Percentiles rank a stretch among this genome's conserved stretches.
phyloP scores from a whole-genome alignment of 2,888 invertebrate species.

The Timema podura region DNA sequence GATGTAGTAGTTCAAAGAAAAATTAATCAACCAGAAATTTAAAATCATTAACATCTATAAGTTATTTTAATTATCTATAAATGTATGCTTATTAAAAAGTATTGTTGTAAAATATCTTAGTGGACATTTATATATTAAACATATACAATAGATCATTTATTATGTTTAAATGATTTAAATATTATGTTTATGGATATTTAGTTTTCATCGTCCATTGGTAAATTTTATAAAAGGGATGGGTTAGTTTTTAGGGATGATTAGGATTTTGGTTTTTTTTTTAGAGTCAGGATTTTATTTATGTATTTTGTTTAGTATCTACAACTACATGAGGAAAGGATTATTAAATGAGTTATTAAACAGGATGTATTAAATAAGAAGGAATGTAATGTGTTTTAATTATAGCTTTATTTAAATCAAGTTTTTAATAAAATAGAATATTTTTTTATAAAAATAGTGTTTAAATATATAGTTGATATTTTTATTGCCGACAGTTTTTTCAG shows the following conservation, averaged over 20 bases:
- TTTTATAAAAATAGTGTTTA: slow-evolving; percentile 1
- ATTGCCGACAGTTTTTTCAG: slow-evolving; percentile 27
- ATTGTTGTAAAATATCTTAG: too few relatives aligned
- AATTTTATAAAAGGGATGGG: too few relatives aligned
- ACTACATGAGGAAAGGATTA: slow-evolving; percentile 3
- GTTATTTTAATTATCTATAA: too few relatives aligned
- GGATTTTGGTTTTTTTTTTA: background rate
- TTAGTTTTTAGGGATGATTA: background rate
- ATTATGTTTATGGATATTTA: background rate
- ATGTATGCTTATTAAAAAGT: too few relatives aligned
- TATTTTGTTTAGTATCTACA: background rate
- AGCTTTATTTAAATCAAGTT: slow-evolving; percentile 1
- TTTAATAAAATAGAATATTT: slow-evolving; percentile 7
- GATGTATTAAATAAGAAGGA: slow-evolving; percentile 13
- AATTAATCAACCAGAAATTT: too few relatives aligned
- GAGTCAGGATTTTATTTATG: background rate
- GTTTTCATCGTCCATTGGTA: too few relatives aligned
- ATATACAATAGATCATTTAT: slow-evolving; percentile 7
- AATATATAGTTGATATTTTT: slow-evolving; percentile 33
- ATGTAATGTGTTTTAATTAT: background rate
- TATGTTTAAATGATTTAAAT: slow-evolving; percentile 11
- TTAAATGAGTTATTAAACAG: slow-evolving; percentile 11
- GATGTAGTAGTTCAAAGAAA: too few relatives aligned
- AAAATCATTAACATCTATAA: too few relatives aligned
- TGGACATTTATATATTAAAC: background rate